Conservation (phyloP, 2,113 vertebrate species). For the Raja brachyura region DNA sequence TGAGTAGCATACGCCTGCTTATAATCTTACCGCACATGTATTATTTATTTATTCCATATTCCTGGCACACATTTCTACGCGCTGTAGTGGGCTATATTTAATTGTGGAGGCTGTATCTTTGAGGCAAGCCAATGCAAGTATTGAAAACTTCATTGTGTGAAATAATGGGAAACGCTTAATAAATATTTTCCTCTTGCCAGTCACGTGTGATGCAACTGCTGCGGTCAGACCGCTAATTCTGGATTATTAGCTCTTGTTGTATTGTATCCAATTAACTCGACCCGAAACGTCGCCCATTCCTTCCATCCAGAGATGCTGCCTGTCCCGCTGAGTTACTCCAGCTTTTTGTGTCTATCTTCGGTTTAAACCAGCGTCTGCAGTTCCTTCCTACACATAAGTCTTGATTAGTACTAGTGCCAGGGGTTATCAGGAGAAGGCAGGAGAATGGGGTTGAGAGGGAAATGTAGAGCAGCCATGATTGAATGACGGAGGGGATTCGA, state of each 20-base stretch:
- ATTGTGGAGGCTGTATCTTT: neutral
- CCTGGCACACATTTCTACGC: neutral
- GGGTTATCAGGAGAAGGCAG: no score
- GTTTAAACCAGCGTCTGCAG: no score
- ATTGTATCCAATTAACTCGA: neutral
- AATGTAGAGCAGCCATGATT: no score
- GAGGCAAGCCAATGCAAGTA: neutral
- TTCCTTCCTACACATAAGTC: no score
- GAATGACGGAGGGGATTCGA: no score
- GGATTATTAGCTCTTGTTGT: neutral
- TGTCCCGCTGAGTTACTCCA: no score
- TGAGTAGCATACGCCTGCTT: slow-evolving; percentile 70
- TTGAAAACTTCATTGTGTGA: neutral
- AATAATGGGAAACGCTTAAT: neutral
- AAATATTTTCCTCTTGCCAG: neutral
- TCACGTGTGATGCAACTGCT: neutral
- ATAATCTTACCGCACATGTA: slow-evolving; percentile 72
- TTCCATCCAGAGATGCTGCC: no score
- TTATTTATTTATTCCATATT: slow-evolving; percentile 55
- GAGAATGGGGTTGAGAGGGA: no score
- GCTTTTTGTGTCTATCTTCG: no score
- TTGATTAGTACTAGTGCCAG: no score
- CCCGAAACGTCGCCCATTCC: no score
- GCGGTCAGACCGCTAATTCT: neutral
- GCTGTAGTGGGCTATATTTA: neutral